Base-by-base conservation (phyloP, 2,113 vertebrate species). In the Ageneiosus marmoratus region DNA sequence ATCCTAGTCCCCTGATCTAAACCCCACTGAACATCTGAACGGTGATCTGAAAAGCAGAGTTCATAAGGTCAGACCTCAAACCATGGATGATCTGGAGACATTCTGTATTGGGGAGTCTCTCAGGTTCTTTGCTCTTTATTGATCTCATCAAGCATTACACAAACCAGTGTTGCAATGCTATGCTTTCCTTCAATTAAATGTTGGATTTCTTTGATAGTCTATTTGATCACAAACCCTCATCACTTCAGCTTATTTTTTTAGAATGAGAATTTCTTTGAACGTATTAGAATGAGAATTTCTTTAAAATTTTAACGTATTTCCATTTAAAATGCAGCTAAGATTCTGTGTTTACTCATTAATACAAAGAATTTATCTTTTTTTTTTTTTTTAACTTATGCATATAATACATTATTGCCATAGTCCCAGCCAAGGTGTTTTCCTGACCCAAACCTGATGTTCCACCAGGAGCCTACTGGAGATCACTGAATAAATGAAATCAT, bases 261-360 rank as follows among this genome's bases (percentile, higher is more conserved):
- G 34, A 27, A 9, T 62, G 5, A 13, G 15, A 27, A 22, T 5
- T 22, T 12, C n/a, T 46, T 29, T 67, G 27, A 9, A n/a, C n/a
- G n/a, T n/a, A n/a, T 29, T 63, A 9, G 34, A 27, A 9, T 62
- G 5, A 13, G 15, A 27, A 22, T 5, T 65, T 62, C 16, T 67
- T 18, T 72, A 60, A 78, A 27, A n/a, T n/a, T n/a, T n/a, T 0
- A 50, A 27, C 67, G 18, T 76, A 69, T n/a, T 83, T 79, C 53
- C 27, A 50, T 20, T 70, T 70, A 37, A 27, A 27, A 12, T 34
- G 0, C 65, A 51, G 12, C 32, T 65, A 29, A 63, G 9, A 41
- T 79, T 10, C 24, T 10, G 1, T 27, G 2, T 55, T 55, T 32
- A 12, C 1, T 41, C 7, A 2, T 55, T 55, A 72, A 32, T 62